Base-by-base conservation (phyloP, 2,113 vertebrate genomes). In the Amblyopsis rosae region DNA sequence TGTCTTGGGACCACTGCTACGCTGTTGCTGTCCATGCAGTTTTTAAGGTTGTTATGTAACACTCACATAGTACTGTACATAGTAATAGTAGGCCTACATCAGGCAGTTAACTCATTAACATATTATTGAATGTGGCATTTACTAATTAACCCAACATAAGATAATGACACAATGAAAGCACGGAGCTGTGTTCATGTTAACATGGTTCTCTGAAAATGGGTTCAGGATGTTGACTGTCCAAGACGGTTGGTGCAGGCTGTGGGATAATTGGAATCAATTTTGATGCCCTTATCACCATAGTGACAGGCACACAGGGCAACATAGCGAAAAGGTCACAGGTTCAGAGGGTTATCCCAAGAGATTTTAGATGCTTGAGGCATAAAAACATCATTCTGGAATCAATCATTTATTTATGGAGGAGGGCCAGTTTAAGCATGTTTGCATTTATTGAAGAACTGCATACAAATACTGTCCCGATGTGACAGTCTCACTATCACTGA, bases 181-280 rank as follows among this genome's bases (percentile, higher is more conserved):
- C 3, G 11, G 48, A 11, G 35, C 9, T 0, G 0, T 6, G 10
- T 69, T 69, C 15, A 3, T 11, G 70, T 68, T 1, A 13, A 12
- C 11, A 35, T 63, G 49, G 3, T 50, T 12, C 3, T 16, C 4
- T 15, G 56, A 62, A 67, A 71, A 64, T 17, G 19, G 26, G 48
- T 2, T 2, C 17, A 72, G 16, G 62, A 70, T 48, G 32, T 9
- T 62, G 45, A 26, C 26, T 26, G 26, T 26, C 26, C 26, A 26
- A 26, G 26, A 73, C 57, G 69, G 65, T 63, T 59, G 51, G 50
- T 49, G 55, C 51, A 51, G 69, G 63, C 72, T 16, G 59, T 11
- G 76, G 49, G 60, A 59, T 70, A 81, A 82, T 62, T 75, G 70
- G 70, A 85, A 89, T 89, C 77, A 73, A 86, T 86, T 70, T 59